Evolutionary conservation across 2,797 vertebrate species (phyloP), one percentile per base, ranked within the genome.

Genomic region (Clarias fuscus): DNA sequence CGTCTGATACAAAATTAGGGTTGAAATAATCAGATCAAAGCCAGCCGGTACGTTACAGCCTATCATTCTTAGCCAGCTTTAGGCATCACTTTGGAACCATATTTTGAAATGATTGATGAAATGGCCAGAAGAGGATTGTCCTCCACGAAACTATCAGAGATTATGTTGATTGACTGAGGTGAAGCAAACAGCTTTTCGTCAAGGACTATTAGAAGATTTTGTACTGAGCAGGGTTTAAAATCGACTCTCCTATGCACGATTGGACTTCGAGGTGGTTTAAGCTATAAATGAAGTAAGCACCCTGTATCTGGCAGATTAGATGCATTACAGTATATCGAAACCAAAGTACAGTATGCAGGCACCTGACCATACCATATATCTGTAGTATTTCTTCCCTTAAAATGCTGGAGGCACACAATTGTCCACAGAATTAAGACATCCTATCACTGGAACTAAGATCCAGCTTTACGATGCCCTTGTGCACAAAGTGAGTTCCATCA

Each of bases 71-170:
- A 77, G 7, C 75, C 30, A 13, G 53, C 75, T 58, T 58, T 20
- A 77, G 53, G 27, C 59, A 78, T 58, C 27, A 20, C 7, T 77
- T 77, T 56, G 53, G 17, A 75, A 75, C 11, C 11, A 24, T 75
- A 53, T 75, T n/a, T 24, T 27, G 40, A 77, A 77, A 30, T 58
- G 75, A 77, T 27, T 77, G 75, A 77, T 58, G 17, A 77, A 58
- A 37, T 78, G 24, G 17, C 27, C 22, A 78, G 56, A 59, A 59
- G 75, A 59, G 8, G 75, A 78, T 20, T 22, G 56, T 59, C 56
- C 75, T 59, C 75, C 18, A 58, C 40, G 33, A 59, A 33, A 33
- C 56, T 6, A 33, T 78, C 56, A 13, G 75, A 20, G 17, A 78
- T 33, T 77, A 77, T 59, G 8, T 14, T 37, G 75, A 30, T 22